Conservation (phyloP, 2,888 invertebrate genomes). For the Osmoderma eremita region DNA sequence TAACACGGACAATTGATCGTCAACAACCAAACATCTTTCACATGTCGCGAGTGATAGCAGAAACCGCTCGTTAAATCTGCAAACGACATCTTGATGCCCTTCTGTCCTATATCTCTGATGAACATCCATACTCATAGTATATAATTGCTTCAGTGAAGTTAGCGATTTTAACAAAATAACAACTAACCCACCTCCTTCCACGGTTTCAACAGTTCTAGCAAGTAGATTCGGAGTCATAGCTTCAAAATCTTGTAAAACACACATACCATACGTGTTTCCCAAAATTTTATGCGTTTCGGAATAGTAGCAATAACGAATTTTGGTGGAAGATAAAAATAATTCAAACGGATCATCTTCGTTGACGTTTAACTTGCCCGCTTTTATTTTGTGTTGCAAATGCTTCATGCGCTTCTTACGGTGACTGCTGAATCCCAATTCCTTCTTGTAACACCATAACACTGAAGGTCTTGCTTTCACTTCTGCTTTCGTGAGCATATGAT, state of each 20-base stretch:
- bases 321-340: constrained; percentile 93
- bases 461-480: constrained; percentile 91
- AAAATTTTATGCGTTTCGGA: constrained; percentile 97
- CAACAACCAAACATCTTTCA: constrained; percentile 89
- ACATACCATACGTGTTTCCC: constrained; percentile 89
- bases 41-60: constrained; percentile 90
- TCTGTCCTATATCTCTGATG: constrained; percentile 96
- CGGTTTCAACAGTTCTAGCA: constrained; percentile 96
- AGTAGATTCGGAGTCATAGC: constrained; percentile 96
- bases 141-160: constrained; percentile 90
- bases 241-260: constrained; percentile 89
- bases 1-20: constrained; percentile 90
- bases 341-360: constrained; percentile 98
- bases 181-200: constrained; percentile 82
- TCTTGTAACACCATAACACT: constrained; percentile 99
- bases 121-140: constrained; percentile 98
- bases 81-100: constrained; percentile 89
- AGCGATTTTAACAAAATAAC: constrained; percentile 88
- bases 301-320: constrained; percentile 97
- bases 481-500: constrained; percentile 97
- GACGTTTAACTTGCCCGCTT: constrained; percentile 86
- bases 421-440: constrained; percentile 70
- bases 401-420: constrained; percentile 94
- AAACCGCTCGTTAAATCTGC: constrained; percentile 96
- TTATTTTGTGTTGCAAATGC: constrained; percentile 81